These are phyloP conservation scores for Buceros bicornis DNA, from an alignment of 2,797 vertebrate genomes.

Conservation along the genomic window DNA sequence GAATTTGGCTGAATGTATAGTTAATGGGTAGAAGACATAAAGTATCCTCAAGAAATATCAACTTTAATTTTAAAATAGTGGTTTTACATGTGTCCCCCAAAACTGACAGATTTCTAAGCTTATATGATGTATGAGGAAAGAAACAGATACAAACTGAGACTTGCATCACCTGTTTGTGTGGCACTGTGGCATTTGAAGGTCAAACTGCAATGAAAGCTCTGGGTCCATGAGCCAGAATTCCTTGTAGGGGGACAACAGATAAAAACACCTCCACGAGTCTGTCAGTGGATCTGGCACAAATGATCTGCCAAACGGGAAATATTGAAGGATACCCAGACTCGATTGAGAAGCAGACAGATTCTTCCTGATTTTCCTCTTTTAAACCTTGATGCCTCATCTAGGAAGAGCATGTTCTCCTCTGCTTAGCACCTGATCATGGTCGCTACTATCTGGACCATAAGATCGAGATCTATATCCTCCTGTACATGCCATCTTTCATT, in stretches of 20 bases:
- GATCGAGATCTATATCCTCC: neutral
- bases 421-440: neutral
- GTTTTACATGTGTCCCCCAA: neutral
- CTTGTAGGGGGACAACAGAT: neutral
- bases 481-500: neutral
- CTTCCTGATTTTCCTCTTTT: neutral
- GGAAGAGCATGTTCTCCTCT: rapidly evolving
- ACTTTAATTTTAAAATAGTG: slow-evolving; percentile 38
- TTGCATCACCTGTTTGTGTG: neutral
- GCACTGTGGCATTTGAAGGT: neutral
- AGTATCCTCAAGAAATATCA: slow-evolving; percentile 58
- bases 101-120: neutral
- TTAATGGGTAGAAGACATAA: slow-evolving; percentile 9
- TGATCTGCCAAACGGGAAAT: neutral
- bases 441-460: neutral
- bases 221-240: neutral
- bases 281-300: neutral
- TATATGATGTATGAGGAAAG: neutral
- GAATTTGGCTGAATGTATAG: neutral
- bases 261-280: neutral
- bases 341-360: neutral
- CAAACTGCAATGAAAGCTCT: neutral
- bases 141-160: neutral
- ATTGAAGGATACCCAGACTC: neutral
- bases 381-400: neutral